These are phyloP conservation scores for Xestobium rufovillosum DNA, from an alignment of 2,888 invertebrate species.

Conservation along the genomic window DNA sequence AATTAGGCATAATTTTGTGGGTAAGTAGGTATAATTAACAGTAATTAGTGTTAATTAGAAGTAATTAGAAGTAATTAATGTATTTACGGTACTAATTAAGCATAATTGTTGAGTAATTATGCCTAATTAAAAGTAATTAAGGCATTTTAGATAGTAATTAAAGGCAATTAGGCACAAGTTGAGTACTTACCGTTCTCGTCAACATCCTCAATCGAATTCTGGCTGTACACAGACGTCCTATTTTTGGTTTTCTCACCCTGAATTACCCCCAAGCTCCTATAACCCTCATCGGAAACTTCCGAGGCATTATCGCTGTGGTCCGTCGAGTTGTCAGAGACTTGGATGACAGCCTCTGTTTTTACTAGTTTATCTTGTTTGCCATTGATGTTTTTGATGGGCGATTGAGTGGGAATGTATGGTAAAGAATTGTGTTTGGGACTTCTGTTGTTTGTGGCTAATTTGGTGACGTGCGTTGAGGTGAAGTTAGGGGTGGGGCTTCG, in stretches of 20 bases:
- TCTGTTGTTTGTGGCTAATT: constrained; percentile 31
- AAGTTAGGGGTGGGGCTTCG: constrained; percentile 49
- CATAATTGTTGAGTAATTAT: no score
- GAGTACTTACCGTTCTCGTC: constrained; percentile 59
- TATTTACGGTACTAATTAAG: no score
- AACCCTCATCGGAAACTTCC: constrained; percentile 79
- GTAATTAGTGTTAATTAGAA: no score
- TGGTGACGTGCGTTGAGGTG: constrained; percentile 43
- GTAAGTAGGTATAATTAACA: no score
- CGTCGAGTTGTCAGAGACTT: constrained; percentile 30
- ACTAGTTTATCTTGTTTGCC: no score
- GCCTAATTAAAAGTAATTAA: no score
- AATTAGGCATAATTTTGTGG: no score
- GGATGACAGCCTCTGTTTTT: constrained; percentile 30
- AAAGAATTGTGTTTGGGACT: constrained; percentile 23
- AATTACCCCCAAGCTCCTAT: constrained; percentile 69
- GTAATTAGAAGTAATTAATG: no score
- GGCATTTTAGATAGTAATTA: no score
- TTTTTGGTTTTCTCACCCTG: constrained; percentile 48
- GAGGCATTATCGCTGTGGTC: constrained; percentile 71
- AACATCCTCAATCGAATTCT: constrained; percentile 65
- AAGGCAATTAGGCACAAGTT: no score
- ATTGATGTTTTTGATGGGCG: no score
- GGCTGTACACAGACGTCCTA: constrained; percentile 61
- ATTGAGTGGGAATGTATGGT: constrained; percentile 28